Evolutionary conservation across 2,113 vertebrate genomes (phyloP), one percentile per base, ranked within the genome.

Genomic region (Pelodiscus sinensis): DNA sequence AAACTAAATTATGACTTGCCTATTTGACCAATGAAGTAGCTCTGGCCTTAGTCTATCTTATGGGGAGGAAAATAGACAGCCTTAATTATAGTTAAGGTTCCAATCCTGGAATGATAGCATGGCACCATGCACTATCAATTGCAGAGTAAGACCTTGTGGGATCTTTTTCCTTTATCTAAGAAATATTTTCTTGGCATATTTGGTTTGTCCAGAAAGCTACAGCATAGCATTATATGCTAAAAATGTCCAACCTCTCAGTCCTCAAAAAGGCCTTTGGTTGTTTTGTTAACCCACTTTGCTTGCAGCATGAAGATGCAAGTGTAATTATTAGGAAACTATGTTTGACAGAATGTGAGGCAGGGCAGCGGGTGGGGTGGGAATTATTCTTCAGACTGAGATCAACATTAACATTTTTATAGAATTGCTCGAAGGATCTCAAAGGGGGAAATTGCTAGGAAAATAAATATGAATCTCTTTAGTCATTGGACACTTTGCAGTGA

Each of bases 161-260:
- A 93, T 93, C 92, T 96, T 82, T 55, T 90, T 88, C 71, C 65
- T 85, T 88, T 84, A 82, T 95, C 85, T 91, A 31, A 84, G 93
- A 88, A 96, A 57, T 88, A 96, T 94, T 88, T 95, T 97, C 94
- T 95, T 92, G 92, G 73, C 95, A 93, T 95, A 96, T 94, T 96
- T 95, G 86, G 57, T 92, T 44, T 44, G 92, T 82, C 94, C 38
- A 21, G 92, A 97, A 97, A 96, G 96, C 92, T 35, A 90, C 77
- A 89, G 82, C 85, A 90, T 87, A 94, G 82, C 0, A 44, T 79
- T 85, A 85, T 13, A n/a, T 31, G 68, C 14, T n/a, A 93, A 68
- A 83, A 91, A 71, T 84, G 90, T 94, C 87, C 91, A 80, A 90
- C 27, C 51, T 81, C 80, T 95, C 87, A 84, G 85, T 96, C 81